Evolutionary conservation across 2,113 vertebrate species (phyloP).

Genomic region (Bothrops jararaca): DNA sequence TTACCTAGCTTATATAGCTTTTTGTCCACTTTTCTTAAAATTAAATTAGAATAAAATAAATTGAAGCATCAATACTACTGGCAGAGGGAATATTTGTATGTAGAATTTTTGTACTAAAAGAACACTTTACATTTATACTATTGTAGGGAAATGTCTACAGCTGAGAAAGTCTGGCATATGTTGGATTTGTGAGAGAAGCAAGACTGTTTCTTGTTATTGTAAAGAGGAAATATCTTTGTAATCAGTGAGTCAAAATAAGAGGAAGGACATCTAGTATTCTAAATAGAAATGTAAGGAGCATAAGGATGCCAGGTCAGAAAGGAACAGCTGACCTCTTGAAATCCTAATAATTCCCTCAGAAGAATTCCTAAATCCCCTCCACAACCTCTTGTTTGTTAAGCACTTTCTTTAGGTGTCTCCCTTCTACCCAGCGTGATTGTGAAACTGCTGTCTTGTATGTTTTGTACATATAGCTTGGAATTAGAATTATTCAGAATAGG

Average conservation of each 20-base stretch:
- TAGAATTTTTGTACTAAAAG: background rate
- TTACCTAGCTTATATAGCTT: background rate
- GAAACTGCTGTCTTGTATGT: background rate
- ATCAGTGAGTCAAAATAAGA: background rate
- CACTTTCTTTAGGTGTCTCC: background rate
- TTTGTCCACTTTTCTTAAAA: background rate
- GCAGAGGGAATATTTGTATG: background rate
- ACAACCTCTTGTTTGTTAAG: background rate
- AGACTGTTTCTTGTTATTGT: background rate
- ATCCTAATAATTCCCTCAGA: background rate
- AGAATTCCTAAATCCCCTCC: background rate
- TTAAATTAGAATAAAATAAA: background rate
- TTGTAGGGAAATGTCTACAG: background rate
- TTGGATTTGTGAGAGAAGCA: background rate
- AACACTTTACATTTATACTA: background rate
- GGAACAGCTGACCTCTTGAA: background rate
- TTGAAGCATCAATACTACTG: background rate
- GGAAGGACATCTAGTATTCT: background rate
- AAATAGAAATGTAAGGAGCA: background rate
- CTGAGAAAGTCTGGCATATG: background rate
- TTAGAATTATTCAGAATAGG: background rate
- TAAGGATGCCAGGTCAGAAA: background rate
- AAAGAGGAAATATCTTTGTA: background rate
- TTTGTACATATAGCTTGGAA: background rate
- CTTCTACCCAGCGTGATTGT: too few relatives aligned